Evolutionary conservation across 2,888 invertebrate species (phyloP), one percentile per base, ranked within the genome.

Genomic region (Erebia ligea): DNA sequence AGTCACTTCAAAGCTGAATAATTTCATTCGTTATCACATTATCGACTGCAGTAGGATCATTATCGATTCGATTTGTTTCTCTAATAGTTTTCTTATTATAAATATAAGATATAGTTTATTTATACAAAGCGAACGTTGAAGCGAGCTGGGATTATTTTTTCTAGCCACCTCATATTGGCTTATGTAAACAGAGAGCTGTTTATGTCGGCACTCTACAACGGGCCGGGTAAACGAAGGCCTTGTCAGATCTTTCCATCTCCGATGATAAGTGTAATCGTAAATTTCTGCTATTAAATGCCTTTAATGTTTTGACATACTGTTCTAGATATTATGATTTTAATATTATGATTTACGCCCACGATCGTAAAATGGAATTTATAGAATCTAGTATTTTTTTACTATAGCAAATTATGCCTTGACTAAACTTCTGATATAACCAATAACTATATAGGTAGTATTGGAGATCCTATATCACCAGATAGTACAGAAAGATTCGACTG

Each of bases 81-180:
- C 3, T 67, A 58, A 57, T 45, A 48, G 67, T 58, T 57, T 66
- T 67, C 56, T 65, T 65, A 65, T 65, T 65, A 21, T 65, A 65
- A 56, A 58, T 25, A 48, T 21, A 48, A 48, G 52, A 65, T 42
- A 52, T n/a, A 45, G 19, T 9, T 45, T 17, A 58, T 63, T 63
- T 66, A 67, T 59, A 68, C 17, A 42, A 63, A 17, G 19, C 42
- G 19, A 45, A 40, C 62, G 61, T 71, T 62, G 25, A 63, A 68
- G 25, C 68, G 54, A 69, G 17, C 70, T 75, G 68, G 67, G 75
- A 73, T 78, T 79, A 78, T 79, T 82, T 79, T 77, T 75, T 73
- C 73, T 75, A 76, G 77, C 72, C 71, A 77, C 76, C 76, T 78
- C 76, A 78, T 78, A 78, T 77, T 73, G 69, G 73, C 57, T 72